Evolutionary conservation across 2,113 vertebrate species (phyloP), one percentile per base, ranked within the genome.

Genomic region (Platichthys flesus): DNA sequence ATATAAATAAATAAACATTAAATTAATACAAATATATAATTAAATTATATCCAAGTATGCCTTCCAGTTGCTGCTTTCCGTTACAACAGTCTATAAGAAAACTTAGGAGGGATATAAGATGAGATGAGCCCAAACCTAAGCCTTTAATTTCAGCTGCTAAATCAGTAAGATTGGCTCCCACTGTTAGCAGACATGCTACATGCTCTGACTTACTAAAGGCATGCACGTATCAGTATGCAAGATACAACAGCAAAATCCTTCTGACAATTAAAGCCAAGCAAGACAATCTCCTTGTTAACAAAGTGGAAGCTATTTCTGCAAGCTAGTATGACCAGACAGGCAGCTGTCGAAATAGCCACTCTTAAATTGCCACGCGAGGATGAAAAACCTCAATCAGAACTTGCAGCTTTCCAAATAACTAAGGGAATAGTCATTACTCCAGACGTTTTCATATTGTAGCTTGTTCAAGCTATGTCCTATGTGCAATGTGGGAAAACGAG

Each of bases 61-160:
- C 13, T 49, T 21, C 49, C 21, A 24, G 35, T 47, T 42, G 49
- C 37, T 21, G 37, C 57, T 51, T 62, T 63, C 28, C 42, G 23
- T 58, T 52, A 45, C 49, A 16, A 10, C 45, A 13, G n/a, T 28
- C 56, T 7, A 42, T 15, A 4, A 14, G n/a, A 12, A 26, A 60
- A 42, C 18, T 5, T 51, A 0, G 26, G 69, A 54, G n/a, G 65
- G 12, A 40, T 15, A 51, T 21, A 45, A 12, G 9, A 54, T 9
- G 18, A 18, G n/a, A 47, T 45, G 18, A 73, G 59, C 60, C 45
- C 59, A 56, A 31, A 40, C 56, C 26, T 40, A 71, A 58, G 65
- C 35, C 61, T 63, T 5, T 20, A 64, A 57, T 14, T 66, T 72
- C 24, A 76, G 64, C 55, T 31, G 49, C 67, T 70, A 14, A 35